Evolutionary conservation across 2,888 invertebrate species (phyloP).

Genomic region (Apotomis turbidana): DNA sequence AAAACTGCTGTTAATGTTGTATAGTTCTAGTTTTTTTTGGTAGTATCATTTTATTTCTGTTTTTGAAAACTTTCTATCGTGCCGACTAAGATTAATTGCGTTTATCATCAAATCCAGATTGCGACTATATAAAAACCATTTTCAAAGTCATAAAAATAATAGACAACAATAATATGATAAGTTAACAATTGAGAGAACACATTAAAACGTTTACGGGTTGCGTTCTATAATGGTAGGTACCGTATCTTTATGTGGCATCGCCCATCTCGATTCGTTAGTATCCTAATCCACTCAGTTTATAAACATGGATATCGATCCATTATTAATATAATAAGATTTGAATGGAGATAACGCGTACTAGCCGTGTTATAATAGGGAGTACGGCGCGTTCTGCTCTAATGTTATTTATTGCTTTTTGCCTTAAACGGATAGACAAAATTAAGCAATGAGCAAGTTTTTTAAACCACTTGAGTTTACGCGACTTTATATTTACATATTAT

Average conservation of each 20-base stretch:
- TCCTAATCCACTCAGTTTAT: slow-evolving; percentile 51
- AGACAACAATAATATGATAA: slow-evolving; percentile 48
- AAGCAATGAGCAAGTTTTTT: slow-evolving; percentile 7
- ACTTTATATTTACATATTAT: background rate
- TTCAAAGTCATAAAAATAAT: slow-evolving; percentile 71
- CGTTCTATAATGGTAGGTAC: slow-evolving; percentile 65
- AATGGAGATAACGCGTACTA: slow-evolving; percentile 44
- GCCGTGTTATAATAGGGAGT: slow-evolving; percentile 32
- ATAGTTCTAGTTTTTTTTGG: background rate
- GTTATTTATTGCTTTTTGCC: slow-evolving; percentile 34
- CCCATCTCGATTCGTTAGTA: slow-evolving; percentile 59
- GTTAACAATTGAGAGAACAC: slow-evolving; percentile 69
- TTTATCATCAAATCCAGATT: slow-evolving; percentile 41
- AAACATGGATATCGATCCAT: slow-evolving; percentile 49
- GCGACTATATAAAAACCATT: slow-evolving; percentile 77
- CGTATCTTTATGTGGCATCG: slow-evolving; percentile 76
- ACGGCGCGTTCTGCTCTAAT: slow-evolving; percentile 13
- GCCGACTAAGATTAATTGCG: slow-evolving; percentile 23
- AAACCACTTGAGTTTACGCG: background rate
- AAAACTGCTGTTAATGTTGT: background rate
- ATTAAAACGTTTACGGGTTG: slow-evolving; percentile 73
- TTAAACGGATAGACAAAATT: slow-evolving; percentile 20
- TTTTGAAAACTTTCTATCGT: slow-evolving; percentile 20
- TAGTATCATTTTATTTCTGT: slow-evolving; percentile 6
- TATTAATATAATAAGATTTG: slow-evolving; percentile 49